These are phyloP conservation scores for Sipha flava DNA, from an alignment of 1,140 invertebrate species.

Conservation along the genomic window DNA sequence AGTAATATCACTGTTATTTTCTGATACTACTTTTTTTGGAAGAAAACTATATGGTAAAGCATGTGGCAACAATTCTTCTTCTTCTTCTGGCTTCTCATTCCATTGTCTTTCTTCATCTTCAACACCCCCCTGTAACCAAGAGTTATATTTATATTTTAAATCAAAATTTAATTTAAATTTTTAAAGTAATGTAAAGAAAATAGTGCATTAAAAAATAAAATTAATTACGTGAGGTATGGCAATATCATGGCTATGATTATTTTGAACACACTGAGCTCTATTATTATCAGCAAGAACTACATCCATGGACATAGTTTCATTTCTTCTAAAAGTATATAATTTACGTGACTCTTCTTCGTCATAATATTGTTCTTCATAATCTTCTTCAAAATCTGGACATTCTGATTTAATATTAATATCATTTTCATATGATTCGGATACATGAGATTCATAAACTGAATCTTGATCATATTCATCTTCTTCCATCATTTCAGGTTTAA, in stretches of 20 bases:
- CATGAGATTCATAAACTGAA: slow-evolving; percentile 15
- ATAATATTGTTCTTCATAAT: slow-evolving; percentile 14
- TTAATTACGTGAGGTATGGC: neutral
- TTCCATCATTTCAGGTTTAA: slow-evolving; percentile 22
- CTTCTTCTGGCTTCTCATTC: neutral
- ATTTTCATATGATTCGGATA: neutral
- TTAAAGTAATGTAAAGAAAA: neutral
- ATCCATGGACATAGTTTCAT: neutral
- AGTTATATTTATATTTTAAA: neutral
- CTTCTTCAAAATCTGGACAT: slow-evolving; percentile 13
- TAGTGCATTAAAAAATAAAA: neutral
- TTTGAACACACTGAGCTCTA: neutral
- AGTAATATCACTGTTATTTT: neutral
- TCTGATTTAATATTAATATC: slow-evolving; percentile 15
- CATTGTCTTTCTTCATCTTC: slow-evolving; percentile 16
- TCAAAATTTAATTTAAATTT: neutral
- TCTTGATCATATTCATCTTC: slow-evolving; percentile 15
- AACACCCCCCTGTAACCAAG: neutral
- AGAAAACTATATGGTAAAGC: slow-evolving; percentile 12
- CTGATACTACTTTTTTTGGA: neutral
- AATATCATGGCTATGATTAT: neutral
- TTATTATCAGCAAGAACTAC: neutral
- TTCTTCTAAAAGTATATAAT: neutral
- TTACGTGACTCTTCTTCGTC: neutral
- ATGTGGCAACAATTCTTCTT: slow-evolving; percentile 12